These are phyloP conservation scores for Mycetomoellerius zeteki DNA, from an alignment of 1,140 invertebrate genomes.

Conservation along the genomic window DNA sequence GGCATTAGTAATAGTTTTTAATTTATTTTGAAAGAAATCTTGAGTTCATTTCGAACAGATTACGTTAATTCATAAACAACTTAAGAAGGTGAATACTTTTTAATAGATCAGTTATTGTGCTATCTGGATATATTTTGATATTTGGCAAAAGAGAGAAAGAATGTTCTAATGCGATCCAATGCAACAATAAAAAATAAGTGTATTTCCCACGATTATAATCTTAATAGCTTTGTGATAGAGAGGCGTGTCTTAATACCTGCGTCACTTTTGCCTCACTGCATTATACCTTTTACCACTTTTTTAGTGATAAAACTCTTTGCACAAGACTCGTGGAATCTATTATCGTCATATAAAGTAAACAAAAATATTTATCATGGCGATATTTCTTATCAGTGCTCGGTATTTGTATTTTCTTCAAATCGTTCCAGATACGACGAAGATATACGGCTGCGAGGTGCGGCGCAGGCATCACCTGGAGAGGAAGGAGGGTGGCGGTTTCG, in stretches of 20 bases:
- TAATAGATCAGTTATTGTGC: no score
- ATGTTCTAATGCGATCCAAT: no score
- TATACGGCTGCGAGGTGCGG: constrained; percentile 98
- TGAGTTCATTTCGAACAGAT: no score
- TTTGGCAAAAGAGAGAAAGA: no score
- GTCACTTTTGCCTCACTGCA: neutral
- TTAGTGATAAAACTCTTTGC: constrained; percentile 6
- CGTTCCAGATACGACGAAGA: constrained; percentile 93
- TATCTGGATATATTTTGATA: no score
- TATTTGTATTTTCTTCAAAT: constrained; percentile 35
- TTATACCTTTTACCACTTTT: neutral
- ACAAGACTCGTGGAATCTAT: neutral
- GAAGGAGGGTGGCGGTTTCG: constrained; percentile 96
- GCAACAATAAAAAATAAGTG: neutral
- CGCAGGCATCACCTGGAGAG: constrained; percentile 97
- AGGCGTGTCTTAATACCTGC: neutral
- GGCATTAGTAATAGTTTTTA: no score
- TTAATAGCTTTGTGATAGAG: neutral
- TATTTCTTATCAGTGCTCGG: neutral
- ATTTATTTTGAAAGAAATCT: no score
- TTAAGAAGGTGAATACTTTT: no score
- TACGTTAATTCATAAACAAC: no score
- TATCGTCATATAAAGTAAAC: neutral
- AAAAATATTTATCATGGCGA: constrained; percentile 16
- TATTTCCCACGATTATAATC: neutral